Evolutionary conservation across 2,113 vertebrate species (phyloP).

Genomic region (Nibea albiflora): DNA sequence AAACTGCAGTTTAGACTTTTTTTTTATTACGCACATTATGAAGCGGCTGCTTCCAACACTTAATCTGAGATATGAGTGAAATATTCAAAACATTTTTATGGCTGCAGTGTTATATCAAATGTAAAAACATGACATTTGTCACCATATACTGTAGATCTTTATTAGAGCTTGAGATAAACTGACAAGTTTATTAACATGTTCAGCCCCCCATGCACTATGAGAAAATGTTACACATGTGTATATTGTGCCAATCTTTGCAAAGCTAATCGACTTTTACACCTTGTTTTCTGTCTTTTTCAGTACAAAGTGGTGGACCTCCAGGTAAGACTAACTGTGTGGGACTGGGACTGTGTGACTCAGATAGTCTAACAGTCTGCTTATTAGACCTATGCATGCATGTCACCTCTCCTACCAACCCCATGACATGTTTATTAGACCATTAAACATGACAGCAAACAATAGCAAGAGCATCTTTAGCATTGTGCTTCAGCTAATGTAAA

Average conservation of each 20-base stretch:
- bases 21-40: neutral
- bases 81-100: neutral
- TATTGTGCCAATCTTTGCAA: neutral
- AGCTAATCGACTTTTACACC: neutral
- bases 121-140: neutral
- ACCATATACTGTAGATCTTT: neutral
- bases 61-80: neutral
- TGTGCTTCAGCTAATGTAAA: too few relatives aligned
- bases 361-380: too few relatives aligned
- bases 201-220: too few relatives aligned
- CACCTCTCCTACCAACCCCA: too few relatives aligned
- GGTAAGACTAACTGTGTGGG: constrained; percentile 76
- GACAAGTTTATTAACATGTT: neutral
- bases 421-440: too few relatives aligned
- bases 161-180: neutral
- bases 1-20: neutral
- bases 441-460: too few relatives aligned
- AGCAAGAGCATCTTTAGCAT: too few relatives aligned
- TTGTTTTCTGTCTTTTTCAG: constrained; percentile 67
- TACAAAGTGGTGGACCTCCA: constrained; percentile 76
- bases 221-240: neutral
- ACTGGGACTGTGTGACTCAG: too few relatives aligned
- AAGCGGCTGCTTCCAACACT: neutral
- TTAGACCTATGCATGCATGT: too few relatives aligned
- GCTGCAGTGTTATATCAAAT: neutral